Evolutionary conservation across 2,888 invertebrate genomes (phyloP).

Genomic region (Abrostola triplasia): DNA sequence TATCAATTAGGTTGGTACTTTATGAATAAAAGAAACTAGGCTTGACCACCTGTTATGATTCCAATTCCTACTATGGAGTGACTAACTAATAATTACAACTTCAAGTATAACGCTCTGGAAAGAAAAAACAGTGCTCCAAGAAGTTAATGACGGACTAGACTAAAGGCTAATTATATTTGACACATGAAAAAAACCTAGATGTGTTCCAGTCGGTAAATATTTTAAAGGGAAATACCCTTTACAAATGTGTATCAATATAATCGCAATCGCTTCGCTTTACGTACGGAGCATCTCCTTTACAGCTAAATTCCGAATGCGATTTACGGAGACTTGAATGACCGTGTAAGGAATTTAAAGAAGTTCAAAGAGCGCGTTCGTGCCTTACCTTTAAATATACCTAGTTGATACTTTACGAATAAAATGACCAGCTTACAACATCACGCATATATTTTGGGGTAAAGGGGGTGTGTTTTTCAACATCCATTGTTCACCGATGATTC

Average conservation of each 20-base stretch:
- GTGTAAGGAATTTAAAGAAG: slow-evolving; percentile 20
- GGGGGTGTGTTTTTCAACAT: too few relatives aligned
- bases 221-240: too few relatives aligned
- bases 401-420: background rate
- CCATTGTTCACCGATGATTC: too few relatives aligned
- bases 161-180: too few relatives aligned
- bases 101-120: background rate
- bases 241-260: background rate
- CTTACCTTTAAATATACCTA: slow-evolving; percentile 8
- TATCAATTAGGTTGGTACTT: background rate
- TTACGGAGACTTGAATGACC: slow-evolving; percentile 49
- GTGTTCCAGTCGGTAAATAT: too few relatives aligned
- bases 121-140: too few relatives aligned
- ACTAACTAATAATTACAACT: background rate
- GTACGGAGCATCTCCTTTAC: slow-evolving; percentile 17
- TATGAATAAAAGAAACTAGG: slow-evolving; percentile 1
- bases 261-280: background rate
- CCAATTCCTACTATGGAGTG: background rate
- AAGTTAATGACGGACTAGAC: too few relatives aligned
- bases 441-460: too few relatives aligned
- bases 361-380: slow-evolving; percentile 27
- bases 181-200: too few relatives aligned
- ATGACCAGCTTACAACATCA: slow-evolving; percentile 5
- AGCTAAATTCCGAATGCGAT: slow-evolving; percentile 20
- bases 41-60: slow-evolving; percentile 1